Base-by-base conservation (phyloP, 2,113 vertebrate genomes). In the Etheostoma cragini region DNA sequence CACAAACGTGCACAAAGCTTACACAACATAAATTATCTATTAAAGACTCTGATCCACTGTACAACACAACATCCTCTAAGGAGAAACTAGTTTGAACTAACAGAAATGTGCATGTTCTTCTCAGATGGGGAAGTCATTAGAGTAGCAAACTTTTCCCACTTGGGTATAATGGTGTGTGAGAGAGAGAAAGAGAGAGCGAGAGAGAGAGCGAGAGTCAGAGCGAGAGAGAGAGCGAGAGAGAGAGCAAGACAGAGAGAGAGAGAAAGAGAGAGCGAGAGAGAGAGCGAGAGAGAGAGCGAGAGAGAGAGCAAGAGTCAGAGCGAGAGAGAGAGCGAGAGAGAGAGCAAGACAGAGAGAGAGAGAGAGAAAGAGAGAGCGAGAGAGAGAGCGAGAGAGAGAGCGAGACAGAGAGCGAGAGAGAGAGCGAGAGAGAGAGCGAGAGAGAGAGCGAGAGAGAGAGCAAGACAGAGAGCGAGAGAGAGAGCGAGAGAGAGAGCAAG, bases 81-180 rank as follows among this genome's bases (percentile, higher is more conserved):
- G 70, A 62, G 38, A 72, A n/a, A 17, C 26, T 2, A 57, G 72
- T 63, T 60, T 49, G 66, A 67, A 63, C 57, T 47, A 72, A 71
- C 54, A 76, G 57, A 15, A 71, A 69, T 66, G 53, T 66, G 53
- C 47, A 80, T 78, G 71, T 57, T 70, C 65, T 24, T 45, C 46
- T 70, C 72, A 80, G 57, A 60, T 50, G 69, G 45, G 33, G 46
- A 56, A 47, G 33, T 52, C 64, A 87, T 81, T 87, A 62, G 13
- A 76, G 76, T 35, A 47, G 53, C 50, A 61, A 88, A 84, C 53
- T 61, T 72, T 73, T 16, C 16, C 26, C 71, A 72, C 57, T 16
- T 15, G 73, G 70, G 50, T 19, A 63, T 65, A 60, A 17, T 33
- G 24, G 0, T 2, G 35, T 38, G 35, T 38, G 35, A 8, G 38